Base-by-base conservation (phyloP, 2,797 vertebrate genomes). In the Urophycis tenuis region DNA sequence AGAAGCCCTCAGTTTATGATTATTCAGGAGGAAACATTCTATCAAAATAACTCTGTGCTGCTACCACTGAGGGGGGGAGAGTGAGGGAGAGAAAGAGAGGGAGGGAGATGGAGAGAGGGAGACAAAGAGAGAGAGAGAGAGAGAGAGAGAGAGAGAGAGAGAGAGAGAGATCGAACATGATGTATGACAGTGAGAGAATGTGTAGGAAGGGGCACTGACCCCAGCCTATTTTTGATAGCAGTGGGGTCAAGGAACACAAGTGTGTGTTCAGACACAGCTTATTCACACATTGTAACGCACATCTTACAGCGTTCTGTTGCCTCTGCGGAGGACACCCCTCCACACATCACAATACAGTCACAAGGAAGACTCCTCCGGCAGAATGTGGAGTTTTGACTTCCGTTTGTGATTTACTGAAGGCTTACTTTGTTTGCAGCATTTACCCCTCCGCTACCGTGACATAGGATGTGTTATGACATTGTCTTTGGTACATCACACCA, bases 191-290 rank as follows among this genome's bases (percentile, higher is more conserved):
- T 17, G 77, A 75, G 80, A 77, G 83, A 81, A 79, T 0, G 74
- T 31, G 84, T 88, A 80, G 87, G 88, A 85, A 64, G 82, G 32
- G 76, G 81, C 67, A 80, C 75, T 85, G 89, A 91, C 89, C 88
- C 84, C 78, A 74, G 67, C 78, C 87, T 88, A 85, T 81, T 87
- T 84, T 81, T 80, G 82, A 80, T 81, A 84, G 83, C 77, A 77
- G 79, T 69, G 70, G 77, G 81, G 81, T 82, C 74, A 41, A 69
- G 53, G 31, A 73, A 73, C 12, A 75, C 39, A 10, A 10, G 32
- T 29, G 76, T 80, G 74, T 72, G 33, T 60, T 85, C 72, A 79
- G 83, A 85, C 76, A 83, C 71, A 78, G 76, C 69, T 1, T 71
- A 60, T 64, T 77, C 70, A 79, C 70, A 82, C 67, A 60, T 39